A percentile compares a stretch with the other conserved stretches of the same genome.
Conservation (phyloP, 2,113 vertebrate species). For the Mystacornis crossleyi region DNA sequence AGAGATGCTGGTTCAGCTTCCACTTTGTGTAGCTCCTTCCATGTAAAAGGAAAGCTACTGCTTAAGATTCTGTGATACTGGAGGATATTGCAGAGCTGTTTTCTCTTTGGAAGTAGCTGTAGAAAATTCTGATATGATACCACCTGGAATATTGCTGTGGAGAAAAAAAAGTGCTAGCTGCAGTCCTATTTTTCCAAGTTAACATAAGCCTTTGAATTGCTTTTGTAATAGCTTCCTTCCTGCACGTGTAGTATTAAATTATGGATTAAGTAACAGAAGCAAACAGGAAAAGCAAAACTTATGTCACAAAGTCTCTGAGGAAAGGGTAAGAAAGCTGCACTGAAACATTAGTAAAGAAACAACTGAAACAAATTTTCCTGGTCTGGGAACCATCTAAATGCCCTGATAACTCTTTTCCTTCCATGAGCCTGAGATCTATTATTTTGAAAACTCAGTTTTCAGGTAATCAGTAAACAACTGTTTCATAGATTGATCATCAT, state of each 20-base stretch:
- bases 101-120: background rate
- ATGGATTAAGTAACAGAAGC: background rate
- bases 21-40: background rate
- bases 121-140: background rate
- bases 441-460: background rate
- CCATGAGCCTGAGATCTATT: background rate
- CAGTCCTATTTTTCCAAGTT: background rate
- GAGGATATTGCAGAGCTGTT: background rate
- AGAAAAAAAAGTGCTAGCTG: background rate
- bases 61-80: background rate
- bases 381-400: background rate
- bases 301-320: background rate
- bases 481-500: background rate
- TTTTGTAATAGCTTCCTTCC: background rate
- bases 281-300: background rate
- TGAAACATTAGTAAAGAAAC: background rate
- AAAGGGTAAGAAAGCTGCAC: background rate
- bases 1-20: background rate
- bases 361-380: background rate
- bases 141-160: background rate
- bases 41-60: background rate
- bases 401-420: background rate
- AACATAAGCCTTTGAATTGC: background rate
- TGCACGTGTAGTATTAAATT: background rate
- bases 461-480: background rate